A percentile compares a stretch with the other conserved stretches of the same genome.
Evolutionary conservation across 2,888 invertebrate genomes (phyloP).

Genomic region (Phrixothrix hirtus): DNA sequence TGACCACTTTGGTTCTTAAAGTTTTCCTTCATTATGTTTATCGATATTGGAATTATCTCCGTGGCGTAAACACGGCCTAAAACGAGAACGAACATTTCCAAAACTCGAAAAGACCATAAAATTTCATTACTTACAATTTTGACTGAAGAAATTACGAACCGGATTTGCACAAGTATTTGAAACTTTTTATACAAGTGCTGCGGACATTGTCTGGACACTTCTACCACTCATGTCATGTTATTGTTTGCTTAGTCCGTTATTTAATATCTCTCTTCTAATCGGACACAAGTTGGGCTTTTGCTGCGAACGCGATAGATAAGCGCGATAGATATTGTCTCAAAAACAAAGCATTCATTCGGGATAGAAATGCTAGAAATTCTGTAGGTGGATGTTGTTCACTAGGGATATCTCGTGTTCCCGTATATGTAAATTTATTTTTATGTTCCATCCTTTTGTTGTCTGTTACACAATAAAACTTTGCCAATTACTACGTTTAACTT

Average conservation of each 20-base stretch:
- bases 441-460: too few species aligned
- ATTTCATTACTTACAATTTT: slow-evolving; percentile 21
- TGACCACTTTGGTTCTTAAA: slow-evolving; percentile 27
- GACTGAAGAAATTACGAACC: slow-evolving; percentile 9
- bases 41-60: slow-evolving; percentile 29
- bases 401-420: too few species aligned
- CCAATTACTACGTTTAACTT: too few species aligned
- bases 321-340: slow-evolving; percentile 24
- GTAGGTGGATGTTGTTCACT: background rate
- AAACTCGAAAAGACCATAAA: slow-evolving; percentile 26
- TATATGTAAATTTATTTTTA: too few species aligned
- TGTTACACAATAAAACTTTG: too few species aligned
- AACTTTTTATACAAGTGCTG: slow-evolving; percentile 31
- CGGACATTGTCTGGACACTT: slow-evolving; percentile 27
- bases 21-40: slow-evolving; percentile 30
- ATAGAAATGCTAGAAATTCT: slow-evolving; percentile 1
- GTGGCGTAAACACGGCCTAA: slow-evolving; percentile 28
- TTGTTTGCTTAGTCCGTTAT: slow-evolving; percentile 39
- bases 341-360: slow-evolving; percentile 18
- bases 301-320: slow-evolving; percentile 37
- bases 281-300: slow-evolving; percentile 37
- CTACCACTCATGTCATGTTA: slow-evolving; percentile 28
- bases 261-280: slow-evolving; percentile 40
- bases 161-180: slow-evolving; percentile 11
- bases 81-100: slow-evolving; percentile 10